Conservation (phyloP, 2,113 vertebrate species). For the Zingel zingel region DNA sequence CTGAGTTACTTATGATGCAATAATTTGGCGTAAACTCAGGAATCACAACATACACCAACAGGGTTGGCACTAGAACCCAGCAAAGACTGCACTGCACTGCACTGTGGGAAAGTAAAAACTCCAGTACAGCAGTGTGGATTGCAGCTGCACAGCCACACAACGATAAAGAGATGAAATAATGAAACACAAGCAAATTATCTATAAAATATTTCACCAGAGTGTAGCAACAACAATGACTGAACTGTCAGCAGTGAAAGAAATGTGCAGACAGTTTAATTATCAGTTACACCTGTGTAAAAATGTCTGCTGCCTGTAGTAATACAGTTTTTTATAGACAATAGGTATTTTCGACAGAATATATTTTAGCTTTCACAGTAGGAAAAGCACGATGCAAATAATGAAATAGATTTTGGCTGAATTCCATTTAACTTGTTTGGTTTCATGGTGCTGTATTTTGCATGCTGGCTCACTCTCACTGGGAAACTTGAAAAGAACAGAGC, state of each 20-base stretch:
- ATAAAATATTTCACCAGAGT: slow-evolving; percentile 8
- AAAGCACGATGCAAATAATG: background rate
- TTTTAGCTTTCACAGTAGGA: background rate
- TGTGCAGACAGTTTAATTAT: background rate
- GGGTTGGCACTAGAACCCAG: slow-evolving; percentile 2
- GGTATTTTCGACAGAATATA: background rate
- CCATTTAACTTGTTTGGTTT: background rate
- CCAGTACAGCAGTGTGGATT: background rate
- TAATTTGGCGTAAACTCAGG: background rate
- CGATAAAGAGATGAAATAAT: slow-evolving; percentile 13
- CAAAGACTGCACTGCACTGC: background rate
- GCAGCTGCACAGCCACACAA: background rate
- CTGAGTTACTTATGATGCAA: slow-evolving; percentile 2
- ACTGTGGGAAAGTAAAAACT: slow-evolving; percentile 1
- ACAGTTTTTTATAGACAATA: background rate
- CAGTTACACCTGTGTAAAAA: background rate
- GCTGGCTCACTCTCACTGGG: too few species aligned
- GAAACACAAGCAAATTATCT: slow-evolving; percentile 18
- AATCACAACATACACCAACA: background rate
- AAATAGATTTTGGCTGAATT: background rate
- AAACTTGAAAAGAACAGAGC: too few species aligned
- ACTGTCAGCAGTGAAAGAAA: background rate
- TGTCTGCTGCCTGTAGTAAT: background rate
- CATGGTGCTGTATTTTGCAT: background rate
- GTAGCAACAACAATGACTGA: background rate